A percentile compares a stretch with the other conserved stretches of the same genome.
phyloP scores from a whole-genome alignment of 2,888 invertebrate genomes.

The Lamellibrachia satsuma region DNA sequence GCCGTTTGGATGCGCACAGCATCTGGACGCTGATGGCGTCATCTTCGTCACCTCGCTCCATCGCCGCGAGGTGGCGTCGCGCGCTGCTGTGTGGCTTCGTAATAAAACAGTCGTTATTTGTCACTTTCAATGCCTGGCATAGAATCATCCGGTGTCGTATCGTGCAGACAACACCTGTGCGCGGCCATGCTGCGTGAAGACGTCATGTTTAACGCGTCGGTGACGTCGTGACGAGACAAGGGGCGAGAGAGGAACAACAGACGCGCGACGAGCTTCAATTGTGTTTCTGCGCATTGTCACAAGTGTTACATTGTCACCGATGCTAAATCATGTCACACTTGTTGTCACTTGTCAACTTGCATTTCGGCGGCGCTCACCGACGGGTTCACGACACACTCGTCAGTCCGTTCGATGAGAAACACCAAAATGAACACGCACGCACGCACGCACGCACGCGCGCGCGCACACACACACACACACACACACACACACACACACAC shows the following conservation, averaged over 20 bases:
- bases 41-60: background rate
- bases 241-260: background rate
- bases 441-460: background rate
- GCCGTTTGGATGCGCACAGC: background rate
- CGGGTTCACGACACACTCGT: background rate
- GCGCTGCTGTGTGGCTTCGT: background rate
- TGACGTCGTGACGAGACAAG: background rate
- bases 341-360: background rate
- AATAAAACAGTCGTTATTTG: constrained; percentile 5
- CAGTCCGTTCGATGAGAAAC: background rate
- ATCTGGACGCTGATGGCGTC: background rate
- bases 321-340: background rate
- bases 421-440: background rate
- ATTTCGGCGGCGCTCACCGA: background rate
- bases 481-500: background rate
- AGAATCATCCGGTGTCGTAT: background rate
- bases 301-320: constrained; percentile 3
- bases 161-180: background rate
- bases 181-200: background rate
- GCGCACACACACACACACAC: background rate
- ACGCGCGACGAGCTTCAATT: background rate
- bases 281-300: background rate
- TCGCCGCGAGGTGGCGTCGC: background rate
- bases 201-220: background rate
- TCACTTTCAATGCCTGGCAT: background rate